Evolutionary conservation across 1,140 invertebrate species (phyloP).

Genomic region (Drosophila paulistorum): DNA sequence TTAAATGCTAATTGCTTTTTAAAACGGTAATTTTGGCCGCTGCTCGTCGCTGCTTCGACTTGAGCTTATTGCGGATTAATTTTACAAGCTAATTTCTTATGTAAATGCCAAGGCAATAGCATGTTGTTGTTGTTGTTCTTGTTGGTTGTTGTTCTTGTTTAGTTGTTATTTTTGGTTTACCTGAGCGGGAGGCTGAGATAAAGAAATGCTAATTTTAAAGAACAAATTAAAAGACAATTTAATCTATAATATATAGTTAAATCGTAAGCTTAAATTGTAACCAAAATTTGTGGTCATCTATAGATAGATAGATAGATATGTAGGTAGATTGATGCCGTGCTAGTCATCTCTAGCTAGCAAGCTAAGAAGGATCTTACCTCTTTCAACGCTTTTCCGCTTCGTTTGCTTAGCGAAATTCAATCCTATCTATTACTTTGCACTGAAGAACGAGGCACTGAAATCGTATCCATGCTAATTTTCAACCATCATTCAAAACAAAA

Average conservation of each 20-base stretch:
- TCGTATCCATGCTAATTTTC: constrained; percentile 78
- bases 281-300: not conserved
- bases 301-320: too few relatives aligned
- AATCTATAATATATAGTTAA: constrained; percentile 74
- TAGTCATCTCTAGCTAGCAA: not conserved
- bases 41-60: constrained; percentile 49
- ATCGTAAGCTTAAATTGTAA: constrained; percentile 24
- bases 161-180: constrained; percentile 15
- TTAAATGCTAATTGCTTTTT: constrained; percentile 83
- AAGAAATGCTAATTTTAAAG: constrained; percentile 67
- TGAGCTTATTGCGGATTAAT: constrained; percentile 82
- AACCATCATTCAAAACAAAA: constrained; percentile 58
- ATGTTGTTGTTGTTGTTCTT: constrained; percentile 45
- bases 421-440: constrained; percentile 51
- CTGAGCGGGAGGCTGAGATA: not conserved
- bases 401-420: constrained; percentile 38
- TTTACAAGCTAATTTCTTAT: constrained; percentile 83
- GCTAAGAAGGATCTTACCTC: not conserved
- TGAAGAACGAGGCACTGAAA: constrained; percentile 59
- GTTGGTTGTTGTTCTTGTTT: not conserved
- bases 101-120: constrained; percentile 71
- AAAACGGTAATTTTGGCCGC: constrained; percentile 79
- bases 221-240: constrained; percentile 77
- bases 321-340: constrained; percentile 1
- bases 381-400: constrained; percentile 40